Base-by-base conservation (phyloP, 1,140 invertebrate genomes). In the Lycorma delicatula region DNA sequence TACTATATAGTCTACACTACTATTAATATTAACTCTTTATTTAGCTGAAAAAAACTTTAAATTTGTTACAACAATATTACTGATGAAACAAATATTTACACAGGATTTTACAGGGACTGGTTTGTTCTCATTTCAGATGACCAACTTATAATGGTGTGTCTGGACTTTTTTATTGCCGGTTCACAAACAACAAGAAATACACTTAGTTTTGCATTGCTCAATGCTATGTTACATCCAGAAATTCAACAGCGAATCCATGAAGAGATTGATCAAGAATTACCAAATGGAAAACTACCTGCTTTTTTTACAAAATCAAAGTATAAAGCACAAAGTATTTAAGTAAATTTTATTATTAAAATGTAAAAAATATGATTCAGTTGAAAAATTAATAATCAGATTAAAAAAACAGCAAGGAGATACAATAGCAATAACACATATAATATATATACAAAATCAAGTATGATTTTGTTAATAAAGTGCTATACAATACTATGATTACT, bases 151-250 rank as follows among this genome's bases (percentile, higher is more conserved):
- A 76, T 84, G 64, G 76, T 85, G n/a, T 79, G 85, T 58, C 63
- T 86, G 7, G 86, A 88, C 66, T 71, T 87, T 2, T 81, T 89
- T 51, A 79, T 87, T 58, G 86, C 83, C 2, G 86, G 85, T 6
- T 77, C 77, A 0, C 77, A 79, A 56, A 91, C 88, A 0, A 91
- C 87, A 0, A 80, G 84, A 34, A 81, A 77, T 27, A 81, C 83
- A 0, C 65, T 92, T 3, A 80, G 83, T 58, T 87, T 91, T 71
- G 76, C 81, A 1, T 72, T 92, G 27, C 73, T 89, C 34, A 75
- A 79, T n/a, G 79, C 88, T 65, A 69, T 85, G 1, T 68, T 82
- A 38, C 69, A 87, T 58, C 77, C 78, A 55, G 76, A 84, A 18
- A 71, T 87, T 1, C 89, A 93, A 68, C 62, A 72, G 0, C 80